Conservation (phyloP, 2,797 vertebrate genomes). For the Platalea minor region DNA sequence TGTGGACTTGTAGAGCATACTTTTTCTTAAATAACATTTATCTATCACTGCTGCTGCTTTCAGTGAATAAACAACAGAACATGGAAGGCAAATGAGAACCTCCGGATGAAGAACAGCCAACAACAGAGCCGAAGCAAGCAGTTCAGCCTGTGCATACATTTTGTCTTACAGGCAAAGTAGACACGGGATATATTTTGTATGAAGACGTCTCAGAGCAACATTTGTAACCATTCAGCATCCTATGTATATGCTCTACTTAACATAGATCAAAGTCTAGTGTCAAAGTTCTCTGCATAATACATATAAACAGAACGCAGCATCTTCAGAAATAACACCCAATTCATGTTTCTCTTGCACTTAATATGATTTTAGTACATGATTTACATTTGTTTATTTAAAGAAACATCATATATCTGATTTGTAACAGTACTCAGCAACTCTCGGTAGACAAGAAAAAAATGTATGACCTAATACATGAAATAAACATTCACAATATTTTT, state of each 20-base stretch:
- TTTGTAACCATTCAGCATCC: neutral
- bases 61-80: neutral
- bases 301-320: neutral
- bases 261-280: conserved; percentile 26
- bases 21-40: neutral
- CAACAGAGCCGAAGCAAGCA: neutral
- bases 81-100: neutral
- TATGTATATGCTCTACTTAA: neutral
- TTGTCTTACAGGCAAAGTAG: neutral
- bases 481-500: neutral
- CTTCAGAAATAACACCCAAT: neutral
- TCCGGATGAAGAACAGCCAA: neutral
- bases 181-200: neutral
- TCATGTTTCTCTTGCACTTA: neutral
- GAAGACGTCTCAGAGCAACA: neutral
- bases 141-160: neutral
- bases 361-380: neutral
- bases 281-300: conserved; percentile 37
- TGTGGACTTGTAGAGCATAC: neutral
- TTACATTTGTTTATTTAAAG: conserved; percentile 19
- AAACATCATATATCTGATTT: neutral
- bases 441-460: neutral
- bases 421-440: neutral
- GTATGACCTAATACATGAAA: neutral
- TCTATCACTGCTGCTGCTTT: neutral